Percentiles rank a stretch among this genome's conserved stretches.
Conservation (phyloP, 2,113 vertebrate genomes). For the Periophthalmus modestus region DNA sequence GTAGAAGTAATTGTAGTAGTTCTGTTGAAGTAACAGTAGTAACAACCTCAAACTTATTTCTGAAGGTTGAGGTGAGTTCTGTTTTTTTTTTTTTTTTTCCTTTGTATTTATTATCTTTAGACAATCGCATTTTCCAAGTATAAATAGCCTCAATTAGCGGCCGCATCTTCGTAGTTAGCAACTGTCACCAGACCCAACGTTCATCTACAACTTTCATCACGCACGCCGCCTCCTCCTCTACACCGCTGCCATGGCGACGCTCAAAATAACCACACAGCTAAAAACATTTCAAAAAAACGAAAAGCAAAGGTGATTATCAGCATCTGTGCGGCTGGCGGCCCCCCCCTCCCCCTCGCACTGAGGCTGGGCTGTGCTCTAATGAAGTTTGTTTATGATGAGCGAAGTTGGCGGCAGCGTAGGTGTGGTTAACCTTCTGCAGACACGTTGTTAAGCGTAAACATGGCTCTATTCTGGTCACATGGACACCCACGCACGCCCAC, state of each 20-base stretch:
- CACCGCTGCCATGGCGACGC: conserved; percentile 59
- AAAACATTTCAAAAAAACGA: conserved; percentile 33
- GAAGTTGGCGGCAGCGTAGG: conserved; percentile 69
- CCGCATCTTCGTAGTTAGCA: neutral
- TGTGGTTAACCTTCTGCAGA: conserved; percentile 71
- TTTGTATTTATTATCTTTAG: conserved; percentile 7
- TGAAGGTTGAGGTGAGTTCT: too few species aligned
- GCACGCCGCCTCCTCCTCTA: conserved; percentile 15
- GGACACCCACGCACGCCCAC: conserved; percentile 22
- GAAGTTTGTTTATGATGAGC: conserved; percentile 77
- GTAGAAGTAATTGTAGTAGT: too few species aligned
- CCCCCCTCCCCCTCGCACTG: conserved; percentile 35
- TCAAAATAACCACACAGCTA: conserved; percentile 50
- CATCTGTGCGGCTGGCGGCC: conserved; percentile 60
- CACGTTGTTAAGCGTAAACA: conserved; percentile 50
- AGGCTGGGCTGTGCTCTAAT: conserved; percentile 69
- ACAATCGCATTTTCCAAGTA: conserved; percentile 2
- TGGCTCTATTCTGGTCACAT: conserved; percentile 47
- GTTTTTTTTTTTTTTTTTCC: neutral
- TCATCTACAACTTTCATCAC: conserved; percentile 49
- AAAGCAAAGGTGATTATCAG: conserved; percentile 64
- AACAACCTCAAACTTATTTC: too few species aligned
- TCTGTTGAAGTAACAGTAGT: too few species aligned
- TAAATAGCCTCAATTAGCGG: conserved; percentile 44
- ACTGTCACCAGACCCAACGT: conserved; percentile 5